Base-by-base conservation (phyloP, 2,113 vertebrate genomes). In the Echinops telfairi region DNA sequence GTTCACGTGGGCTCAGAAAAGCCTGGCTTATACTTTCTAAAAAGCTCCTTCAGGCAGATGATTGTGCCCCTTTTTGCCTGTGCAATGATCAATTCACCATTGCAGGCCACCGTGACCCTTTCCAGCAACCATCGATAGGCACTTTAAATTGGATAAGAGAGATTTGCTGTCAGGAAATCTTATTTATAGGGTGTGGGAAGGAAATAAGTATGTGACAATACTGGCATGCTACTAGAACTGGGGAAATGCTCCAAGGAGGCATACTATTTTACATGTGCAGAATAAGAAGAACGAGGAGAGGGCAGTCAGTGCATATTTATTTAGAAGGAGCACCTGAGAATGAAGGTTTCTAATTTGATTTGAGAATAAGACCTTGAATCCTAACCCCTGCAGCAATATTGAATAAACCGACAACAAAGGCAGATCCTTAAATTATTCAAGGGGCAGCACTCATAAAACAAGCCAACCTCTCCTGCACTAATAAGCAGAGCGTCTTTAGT, bases 131-230 rank as follows among this genome's bases (percentile, higher is more conserved):
- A 31, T 38, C 47, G 60, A n/a, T 58, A 73, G 27, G 40, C 60
- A 80, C 86, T 95, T 91, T 77, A 91, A 91, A 77, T 81, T 86
- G 38, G 77, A 73, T 76, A 85, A 83, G n/a, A 89, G n/a, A 73
- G 14, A 88, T 68, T 86, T 88, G 10, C 29, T 29, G 57, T 83
- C n/a, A 90, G 79, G 70, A 90, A 88, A 64, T 86, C n/a, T 93
- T 68, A 75, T 11, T 15, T 92, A 79, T 40, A 80, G 6, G 62
- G 31, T 47, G 22, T 80, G 17, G 80, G 86, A 17, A 58, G 83
- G 23, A 12, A 75, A 47, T 76, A 89, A 47, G 27, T 40, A 82
- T 43, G 25, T 83, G 62, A 85, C 66, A 31, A 3, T 20, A 40
- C n/a, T 86, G 77, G 57, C 15, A 36, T 68, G 36, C 29, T 76